phyloP scores from a whole-genome alignment of 92 coral and sea anemone species.

The Zoanthus sansibaricus region DNA sequence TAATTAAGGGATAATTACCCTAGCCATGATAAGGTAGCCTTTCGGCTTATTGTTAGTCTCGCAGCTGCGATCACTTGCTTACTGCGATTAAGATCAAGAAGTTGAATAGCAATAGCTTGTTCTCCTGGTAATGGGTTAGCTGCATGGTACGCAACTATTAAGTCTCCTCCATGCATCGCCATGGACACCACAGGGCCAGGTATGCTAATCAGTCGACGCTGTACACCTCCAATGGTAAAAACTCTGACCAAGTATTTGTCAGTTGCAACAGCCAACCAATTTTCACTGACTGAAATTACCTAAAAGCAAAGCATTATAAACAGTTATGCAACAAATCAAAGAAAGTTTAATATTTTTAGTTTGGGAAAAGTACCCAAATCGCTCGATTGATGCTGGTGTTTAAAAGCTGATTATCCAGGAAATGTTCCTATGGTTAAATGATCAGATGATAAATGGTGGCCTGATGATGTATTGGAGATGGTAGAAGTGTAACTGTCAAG shows the following conservation, averaged over 20 bases:
- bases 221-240: constrained; percentile 93
- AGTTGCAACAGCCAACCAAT: constrained; percentile 91
- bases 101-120: constrained; percentile 83
- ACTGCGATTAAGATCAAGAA: constrained; percentile 72
- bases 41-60: constrained; percentile 81
- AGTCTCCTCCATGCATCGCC: constrained; percentile 78
- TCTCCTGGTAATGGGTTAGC: constrained; percentile 92
- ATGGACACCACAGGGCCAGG: constrained; percentile 95
- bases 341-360: background rate
- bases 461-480: too few relatives aligned
- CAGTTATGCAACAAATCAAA: background rate
- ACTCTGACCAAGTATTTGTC: constrained; percentile 80
- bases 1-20: constrained; percentile 63
- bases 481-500: too few relatives aligned
- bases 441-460: too few relatives aligned
- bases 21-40: constrained; percentile 88
- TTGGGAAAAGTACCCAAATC: background rate
- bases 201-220: constrained; percentile 77
- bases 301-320: background rate
- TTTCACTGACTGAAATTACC: constrained; percentile 85
- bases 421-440: background rate
- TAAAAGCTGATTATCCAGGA: background rate
- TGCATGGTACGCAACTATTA: constrained; percentile 80
- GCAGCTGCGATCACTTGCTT: constrained; percentile 76
- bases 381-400: background rate